Base-by-base conservation (phyloP, 2,888 invertebrate genomes). In the Anorthoa munda region DNA sequence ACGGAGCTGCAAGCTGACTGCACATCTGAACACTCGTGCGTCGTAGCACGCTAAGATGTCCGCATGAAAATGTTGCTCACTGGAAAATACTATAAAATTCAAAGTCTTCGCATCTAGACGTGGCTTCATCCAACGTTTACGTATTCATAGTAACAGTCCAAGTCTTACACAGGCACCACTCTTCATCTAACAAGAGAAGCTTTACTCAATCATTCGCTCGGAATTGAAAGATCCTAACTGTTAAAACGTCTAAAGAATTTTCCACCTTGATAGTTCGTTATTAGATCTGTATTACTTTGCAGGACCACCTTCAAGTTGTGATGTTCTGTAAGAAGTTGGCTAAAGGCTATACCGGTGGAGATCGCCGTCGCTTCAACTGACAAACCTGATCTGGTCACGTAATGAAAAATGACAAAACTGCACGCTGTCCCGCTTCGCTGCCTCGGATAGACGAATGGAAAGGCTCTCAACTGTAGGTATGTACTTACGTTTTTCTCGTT, bases 341-440 rank as follows among this genome's bases (percentile, higher is more conserved):
- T 92, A 92, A 92, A 92, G 90, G 90, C 88, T 92, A 90, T 90
- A 89, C 89, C 86, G 84, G 88, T 87, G 88, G 87, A 86, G 83
- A 93, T 93, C 90, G 92, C 89, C 89, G 90, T 87, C 90, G 90
- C 88, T 92, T 88, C 88, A 91, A 91, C 92, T 95, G 95, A 96
- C 95, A 93, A 95, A 95, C 95, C 95, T 97, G 97, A 97, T 97
- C 97, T 96, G 95, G 94, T 97, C 97, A 97, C 97, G 97, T 97
- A 97, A 97, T 97, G 97, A 97, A 97, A 97, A 97, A 97, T 97
- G 97, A 97, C 97, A 96, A 94, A 94, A 94, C 93, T 93, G 92
- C 90, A 90, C 89, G 85, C 76, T 83, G 87, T 84, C 86, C 83
- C 86, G 86, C 86, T 86, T 83, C 79, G 84, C 83, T 86, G 86